These are phyloP conservation scores for Zosterops lateralis DNA, from an alignment of 2,113 vertebrate genomes.

Conservation along the genomic window DNA sequence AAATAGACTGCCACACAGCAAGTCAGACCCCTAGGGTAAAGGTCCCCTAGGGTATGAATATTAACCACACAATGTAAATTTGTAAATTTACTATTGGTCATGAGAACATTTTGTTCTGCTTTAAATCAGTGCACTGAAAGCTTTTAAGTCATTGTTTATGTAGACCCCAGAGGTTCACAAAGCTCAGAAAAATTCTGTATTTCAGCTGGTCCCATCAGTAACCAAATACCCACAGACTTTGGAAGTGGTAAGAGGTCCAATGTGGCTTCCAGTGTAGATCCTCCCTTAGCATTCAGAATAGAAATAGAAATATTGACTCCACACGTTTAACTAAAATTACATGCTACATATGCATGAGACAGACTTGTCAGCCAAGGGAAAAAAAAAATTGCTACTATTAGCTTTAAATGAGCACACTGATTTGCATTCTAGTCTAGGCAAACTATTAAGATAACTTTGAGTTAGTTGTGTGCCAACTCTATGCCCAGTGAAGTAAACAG, in stretches of 20 bases:
- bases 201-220: background rate
- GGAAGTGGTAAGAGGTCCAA: background rate
- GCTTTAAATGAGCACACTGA: background rate
- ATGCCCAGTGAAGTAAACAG: slow-evolving; percentile 12
- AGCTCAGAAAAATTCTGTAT: background rate
- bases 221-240: background rate
- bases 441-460: background rate
- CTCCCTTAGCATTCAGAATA: background rate
- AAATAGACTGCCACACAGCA: background rate
- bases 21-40: background rate
- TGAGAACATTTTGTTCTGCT: background rate
- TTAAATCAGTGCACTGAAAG: background rate
- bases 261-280: background rate
- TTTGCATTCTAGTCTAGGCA: background rate
- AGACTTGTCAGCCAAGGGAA: background rate
- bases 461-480: background rate
- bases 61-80: background rate
- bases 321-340: background rate
- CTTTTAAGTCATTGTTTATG: background rate
- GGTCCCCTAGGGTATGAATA: background rate
- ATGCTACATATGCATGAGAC: background rate
- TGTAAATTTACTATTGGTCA: background rate
- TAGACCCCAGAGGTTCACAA: background rate
- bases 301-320: background rate
- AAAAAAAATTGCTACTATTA: background rate